Evolutionary conservation across 2,797 vertebrate species (phyloP).

Genomic region (Balearica regulorum): DNA sequence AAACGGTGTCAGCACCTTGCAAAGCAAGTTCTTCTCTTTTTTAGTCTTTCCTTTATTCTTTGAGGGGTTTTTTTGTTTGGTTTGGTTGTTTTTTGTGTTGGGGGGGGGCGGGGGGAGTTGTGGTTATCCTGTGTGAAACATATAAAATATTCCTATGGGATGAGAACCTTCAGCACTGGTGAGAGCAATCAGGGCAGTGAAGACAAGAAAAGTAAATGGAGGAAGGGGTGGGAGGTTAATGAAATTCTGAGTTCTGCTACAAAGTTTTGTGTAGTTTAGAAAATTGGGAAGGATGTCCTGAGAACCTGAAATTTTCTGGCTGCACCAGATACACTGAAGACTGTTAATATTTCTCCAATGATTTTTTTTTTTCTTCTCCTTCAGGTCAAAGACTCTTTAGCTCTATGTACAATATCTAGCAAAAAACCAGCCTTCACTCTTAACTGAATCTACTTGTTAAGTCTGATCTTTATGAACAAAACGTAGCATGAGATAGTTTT

Average conservation of each 20-base stretch:
- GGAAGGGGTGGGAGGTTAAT: not conserved
- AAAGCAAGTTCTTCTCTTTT: conserved; percentile 71
- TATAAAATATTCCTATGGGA: not conserved
- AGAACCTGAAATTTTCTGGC: not conserved
- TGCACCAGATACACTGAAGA: not conserved
- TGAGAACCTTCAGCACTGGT: not conserved
- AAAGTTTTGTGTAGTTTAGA: not conserved
- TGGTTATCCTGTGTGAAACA: not conserved
- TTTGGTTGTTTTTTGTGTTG: too few relatives aligned
- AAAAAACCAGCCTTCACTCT: not conserved
- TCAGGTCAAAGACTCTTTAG: not conserved
- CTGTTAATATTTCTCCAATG: not conserved
- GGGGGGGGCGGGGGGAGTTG: too few relatives aligned
- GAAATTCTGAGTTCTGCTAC: not conserved
- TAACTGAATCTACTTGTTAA: not conserved
- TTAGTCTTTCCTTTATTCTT: not conserved
- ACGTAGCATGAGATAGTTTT: not conserved
- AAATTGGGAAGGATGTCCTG: not conserved
- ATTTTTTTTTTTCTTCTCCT: accelerated
- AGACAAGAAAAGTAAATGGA: not conserved
- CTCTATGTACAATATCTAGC: not conserved
- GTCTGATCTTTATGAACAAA: not conserved
- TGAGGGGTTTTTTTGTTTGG: too few relatives aligned
- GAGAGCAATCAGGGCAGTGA: accelerated
- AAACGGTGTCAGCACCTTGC: conserved; percentile 79